Evolutionary conservation across 2,797 vertebrate genomes (phyloP).

Genomic region (Manis crassicaudata): DNA sequence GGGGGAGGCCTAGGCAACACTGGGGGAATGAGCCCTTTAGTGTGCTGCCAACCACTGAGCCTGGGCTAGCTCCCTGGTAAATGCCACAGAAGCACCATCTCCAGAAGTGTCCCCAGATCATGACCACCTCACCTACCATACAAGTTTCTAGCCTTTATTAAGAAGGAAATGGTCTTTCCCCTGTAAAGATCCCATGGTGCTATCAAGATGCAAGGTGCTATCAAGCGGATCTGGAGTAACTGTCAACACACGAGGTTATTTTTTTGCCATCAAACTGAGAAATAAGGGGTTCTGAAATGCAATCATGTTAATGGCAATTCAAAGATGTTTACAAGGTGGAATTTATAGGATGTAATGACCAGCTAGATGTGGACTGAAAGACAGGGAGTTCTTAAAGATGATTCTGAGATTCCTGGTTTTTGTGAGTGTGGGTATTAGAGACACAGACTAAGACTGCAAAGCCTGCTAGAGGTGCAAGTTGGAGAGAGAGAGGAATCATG

Average conservation of each 20-base stretch:
- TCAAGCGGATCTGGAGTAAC: background rate
- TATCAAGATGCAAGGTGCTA: too few relatives aligned
- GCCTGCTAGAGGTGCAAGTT: fast-evolving
- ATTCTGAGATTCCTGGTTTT: background rate
- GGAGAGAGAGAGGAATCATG: background rate
- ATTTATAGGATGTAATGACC: background rate
- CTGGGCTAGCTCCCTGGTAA: fast-evolving
- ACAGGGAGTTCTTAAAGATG: background rate
- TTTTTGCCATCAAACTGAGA: background rate
- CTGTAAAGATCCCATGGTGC: background rate
- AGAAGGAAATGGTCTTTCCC: background rate
- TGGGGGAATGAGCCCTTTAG: background rate
- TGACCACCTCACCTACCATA: background rate
- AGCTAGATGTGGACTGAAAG: background rate
- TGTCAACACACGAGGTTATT: background rate
- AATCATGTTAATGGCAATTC: background rate
- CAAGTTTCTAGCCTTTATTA: background rate
- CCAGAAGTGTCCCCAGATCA: background rate
- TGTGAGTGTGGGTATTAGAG: background rate
- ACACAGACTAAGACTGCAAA: background rate
- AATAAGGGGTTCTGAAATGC: background rate
- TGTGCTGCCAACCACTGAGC: fast-evolving
- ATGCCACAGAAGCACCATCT: background rate
- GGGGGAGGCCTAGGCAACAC: background rate
- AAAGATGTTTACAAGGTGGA: background rate